Evolutionary conservation across 1,140 invertebrate genomes (phyloP), one percentile per base, ranked within the genome.

Genomic region (Sesamia nonagrioides): DNA sequence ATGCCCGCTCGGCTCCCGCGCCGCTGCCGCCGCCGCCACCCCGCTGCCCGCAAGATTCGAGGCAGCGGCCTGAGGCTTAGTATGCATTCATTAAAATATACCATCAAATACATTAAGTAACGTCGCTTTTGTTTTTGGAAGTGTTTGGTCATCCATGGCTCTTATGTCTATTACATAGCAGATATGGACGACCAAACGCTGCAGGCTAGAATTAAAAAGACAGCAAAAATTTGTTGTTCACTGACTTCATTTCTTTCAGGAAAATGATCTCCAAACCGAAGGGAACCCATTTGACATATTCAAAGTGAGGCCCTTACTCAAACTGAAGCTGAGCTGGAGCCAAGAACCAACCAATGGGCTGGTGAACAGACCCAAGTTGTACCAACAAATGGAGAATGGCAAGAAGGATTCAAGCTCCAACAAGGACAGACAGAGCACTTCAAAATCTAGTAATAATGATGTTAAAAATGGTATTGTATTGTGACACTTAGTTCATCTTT

Each of bases 251-350:
- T 48, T 48, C 8, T 48, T 84, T 77, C 84, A 95, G 95, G 95
- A 95, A 85, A 94, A 89, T 83, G 93, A 93, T 54, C 45, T 95
- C 35, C 89, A 93, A 52, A 73, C 86, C n/a, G 93, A 94, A 76
- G 85, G 88, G 82, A 95, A 94, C 60, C 96, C 96, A 60, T 97
- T 97, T 83, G 97, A 97, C 83, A 95, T 96, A 66, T 97, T 97
- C 80, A 96, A 96, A 92, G 96, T 97, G 80, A 96, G 96, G 83
- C 97, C 98, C 1, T 97, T 97, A 61, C 94, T 99, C 6, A 98
- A 98, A 93, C 97, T 99, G 86, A 96, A 97, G 85, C 92, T 99
- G 52, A 96, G 96, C 82, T 98, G 98, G 97, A 97, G 97, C 71
- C 97, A 96, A 68, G 97, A 97, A 83, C 96, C 97, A 1, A 96